Conservation (phyloP, 2,888 invertebrate genomes). For the Sthenelais limicola region DNA sequence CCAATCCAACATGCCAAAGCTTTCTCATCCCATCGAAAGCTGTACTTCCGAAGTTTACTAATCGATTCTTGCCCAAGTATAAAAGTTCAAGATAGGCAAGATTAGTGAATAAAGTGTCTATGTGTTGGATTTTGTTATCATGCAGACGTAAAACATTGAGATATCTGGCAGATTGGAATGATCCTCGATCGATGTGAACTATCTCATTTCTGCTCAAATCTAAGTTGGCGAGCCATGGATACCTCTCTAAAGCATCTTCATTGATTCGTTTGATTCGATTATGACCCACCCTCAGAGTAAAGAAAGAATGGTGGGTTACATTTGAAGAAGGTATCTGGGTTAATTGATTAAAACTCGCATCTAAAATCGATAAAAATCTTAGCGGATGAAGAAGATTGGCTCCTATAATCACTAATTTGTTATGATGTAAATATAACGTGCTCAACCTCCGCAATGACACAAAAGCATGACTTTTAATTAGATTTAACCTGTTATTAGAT, state of each 20-base stretch:
- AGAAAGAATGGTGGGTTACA: background rate
- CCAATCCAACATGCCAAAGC: conserved; percentile 11
- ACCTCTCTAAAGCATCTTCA: background rate
- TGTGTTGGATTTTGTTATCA: background rate
- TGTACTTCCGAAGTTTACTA: background rate
- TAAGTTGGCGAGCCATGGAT: background rate
- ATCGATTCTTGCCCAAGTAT: background rate
- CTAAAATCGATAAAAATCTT: background rate
- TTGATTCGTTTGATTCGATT: background rate
- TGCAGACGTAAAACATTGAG: background rate
- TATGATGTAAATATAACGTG: background rate
- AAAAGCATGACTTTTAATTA: background rate
- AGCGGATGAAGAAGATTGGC: background rate
- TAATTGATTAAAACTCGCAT: background rate
- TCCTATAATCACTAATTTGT: background rate
- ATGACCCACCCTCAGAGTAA: background rate
- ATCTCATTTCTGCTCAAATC: conserved; percentile 12
- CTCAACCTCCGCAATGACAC: background rate
- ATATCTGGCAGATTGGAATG: background rate
- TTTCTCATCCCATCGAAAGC: background rate
- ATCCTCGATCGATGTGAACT: background rate
- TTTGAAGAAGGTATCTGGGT: background rate
- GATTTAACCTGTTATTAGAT: background rate
- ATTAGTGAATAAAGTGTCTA: background rate
- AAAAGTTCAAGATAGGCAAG: conserved; percentile 17